Conservation (phyloP, 2,888 invertebrate genomes). For the Carabus problematicus region DNA sequence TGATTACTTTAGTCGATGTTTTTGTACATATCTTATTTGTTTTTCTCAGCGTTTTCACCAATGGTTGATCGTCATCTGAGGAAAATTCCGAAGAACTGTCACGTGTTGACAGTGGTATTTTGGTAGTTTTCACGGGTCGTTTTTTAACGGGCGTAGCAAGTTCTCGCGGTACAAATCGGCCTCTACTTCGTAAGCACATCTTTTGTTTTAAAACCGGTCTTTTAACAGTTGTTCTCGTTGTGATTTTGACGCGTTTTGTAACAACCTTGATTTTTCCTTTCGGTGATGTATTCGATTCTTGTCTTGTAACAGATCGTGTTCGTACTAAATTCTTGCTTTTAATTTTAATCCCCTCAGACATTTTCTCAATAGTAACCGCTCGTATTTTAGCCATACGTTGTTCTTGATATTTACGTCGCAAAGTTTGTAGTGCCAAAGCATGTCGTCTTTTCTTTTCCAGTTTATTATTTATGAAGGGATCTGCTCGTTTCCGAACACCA, state of each 20-base stretch:
- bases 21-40: conserved; percentile 29
- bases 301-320: conserved; percentile 60
- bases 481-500: conserved; percentile 66
- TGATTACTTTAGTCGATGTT: conserved; percentile 37
- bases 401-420: conserved; percentile 68
- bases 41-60: conserved; percentile 47
- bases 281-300: conserved; percentile 55
- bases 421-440: conserved; percentile 63
- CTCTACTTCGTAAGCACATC: conserved; percentile 60
- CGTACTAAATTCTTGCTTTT: conserved; percentile 59
- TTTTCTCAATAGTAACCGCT: conserved; percentile 59
- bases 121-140: conserved; percentile 6
- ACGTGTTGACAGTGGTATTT: conserved; percentile 42
- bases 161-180: conserved; percentile 57
- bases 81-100: conserved; percentile 58
- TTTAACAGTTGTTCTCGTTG: conserved; percentile 55
- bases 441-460: conserved; percentile 59
- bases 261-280: conserved; percentile 55
- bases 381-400: conserved; percentile 66
- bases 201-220: conserved; percentile 51
- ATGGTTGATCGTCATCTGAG: conserved; percentile 64
- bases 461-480: conserved; percentile 58
- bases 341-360: conserved; percentile 55
- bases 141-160: conserved; percentile 48
- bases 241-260: conserved; percentile 56